Base-by-base conservation (phyloP, 2,113 vertebrate species). In the Hippocampus abdominalis region DNA sequence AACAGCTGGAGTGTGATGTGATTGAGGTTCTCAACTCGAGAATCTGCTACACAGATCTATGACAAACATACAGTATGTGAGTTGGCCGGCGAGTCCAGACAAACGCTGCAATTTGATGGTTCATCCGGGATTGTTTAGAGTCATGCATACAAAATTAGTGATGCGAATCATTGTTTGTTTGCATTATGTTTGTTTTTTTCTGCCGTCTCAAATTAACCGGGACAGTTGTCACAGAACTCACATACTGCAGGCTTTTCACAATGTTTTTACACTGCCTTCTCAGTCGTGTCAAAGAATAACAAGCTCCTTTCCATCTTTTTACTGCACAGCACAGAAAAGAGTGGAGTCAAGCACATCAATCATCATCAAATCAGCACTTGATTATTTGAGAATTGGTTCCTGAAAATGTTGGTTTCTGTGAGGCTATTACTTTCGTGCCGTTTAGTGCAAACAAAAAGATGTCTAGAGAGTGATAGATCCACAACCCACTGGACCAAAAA, bases 211-310 rank as follows among this genome's bases (percentile, higher is more conserved):
- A 61, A 63, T 77, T 29, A 20, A 13, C 23, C 29, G 42, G 72
- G 44, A 64, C 16, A 39, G 57, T 68, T 44, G 66, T 66, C 68
- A 71, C 75, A 78, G 76, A 88, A 90, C 91, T 92, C 91, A 91
- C 91, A 92, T 89, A 88, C 86, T 86, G 83, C 81, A 86, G 75
- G 85, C 75, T 88, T 88, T 87, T 83, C 82, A 78, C 69, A 83
- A 89, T 89, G 88, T 90, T 91, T 44, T 91, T 92, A 93, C 92
- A 93, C 91, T 92, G 92, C 92, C 92, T 93, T 93, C 92, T 93
- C 92, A 89, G 85, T 89, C 86, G 84, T 84, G 68, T 92, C 87
- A 90, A 89, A 81, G 84, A 79, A 80, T 77, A 81, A 82, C 74
- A 74, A 71, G 73, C 87, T 81, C 88, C 90, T 91, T 92, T 92